Base-by-base conservation (phyloP, 2,113 vertebrate species). In the Corynorhinus townsendii region DNA sequence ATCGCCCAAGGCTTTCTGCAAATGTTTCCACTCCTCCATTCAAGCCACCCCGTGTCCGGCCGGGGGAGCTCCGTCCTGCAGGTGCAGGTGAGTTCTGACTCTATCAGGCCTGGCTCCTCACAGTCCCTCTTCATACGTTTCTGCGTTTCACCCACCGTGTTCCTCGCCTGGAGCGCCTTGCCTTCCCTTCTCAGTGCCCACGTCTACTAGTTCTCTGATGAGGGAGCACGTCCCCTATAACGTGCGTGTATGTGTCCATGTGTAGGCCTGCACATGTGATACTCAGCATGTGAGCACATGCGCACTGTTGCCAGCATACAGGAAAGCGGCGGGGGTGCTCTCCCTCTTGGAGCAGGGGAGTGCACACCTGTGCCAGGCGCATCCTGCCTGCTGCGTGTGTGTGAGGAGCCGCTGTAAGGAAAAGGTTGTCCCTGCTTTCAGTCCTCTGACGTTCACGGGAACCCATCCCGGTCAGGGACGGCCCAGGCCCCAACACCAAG, bases 301-400 rank as follows among this genome's bases (percentile, higher is more conserved):
- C 2, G 4, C 4, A 8, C 4, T 9, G 17, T 43, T 33, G 66
- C n/a, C 22, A 77, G 68, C 52, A 15, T 0, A 45, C 10, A n/a
- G 85, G 43, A 35, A 11, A 28, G 47, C 0, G 9, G 33, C 0
- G 1, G 6, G 38, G 4, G 15, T 1, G 66, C 2, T 20, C 12
- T 75, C 43, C n/a, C 47, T 40, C 38, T n/a, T 33, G 52, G 33
- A 7, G 47, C 38, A 1, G 14, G 3, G 7, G 9, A 28, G 26
- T 1, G 6, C 2, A 3, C 69, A 20, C 24, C 10, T 35, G 30
- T 19, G 5, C 11, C 52, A 10, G 0, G 20, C 1, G 19, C 43
- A 0, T 4, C 4, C 12, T 0, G 40, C 64, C 7, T 0, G 8
- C 11, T 0, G 19, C 7, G 0, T 15, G 45, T 4, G 45, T 24